Percentiles rank a stretch among this genome's conserved stretches.
Evolutionary conservation across 2,888 invertebrate species (phyloP).

Genomic region (Oxytorus armatus): DNA sequence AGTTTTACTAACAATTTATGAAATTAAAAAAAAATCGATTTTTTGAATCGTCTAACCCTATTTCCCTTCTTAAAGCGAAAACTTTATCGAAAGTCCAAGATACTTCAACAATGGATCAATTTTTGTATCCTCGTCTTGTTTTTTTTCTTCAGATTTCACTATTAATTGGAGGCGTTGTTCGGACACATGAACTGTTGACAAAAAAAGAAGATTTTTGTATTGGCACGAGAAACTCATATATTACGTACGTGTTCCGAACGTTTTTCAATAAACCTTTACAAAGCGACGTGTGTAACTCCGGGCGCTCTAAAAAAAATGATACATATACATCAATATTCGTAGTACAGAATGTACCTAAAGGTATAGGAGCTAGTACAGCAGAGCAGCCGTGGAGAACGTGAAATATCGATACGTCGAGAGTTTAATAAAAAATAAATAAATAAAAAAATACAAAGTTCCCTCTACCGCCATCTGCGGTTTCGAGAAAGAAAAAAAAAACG

Average conservation of each 20-base stretch:
- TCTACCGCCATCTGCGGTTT: conserved; percentile 52
- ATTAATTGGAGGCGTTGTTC: no score
- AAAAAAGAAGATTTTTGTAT: no score
- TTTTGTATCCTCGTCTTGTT: no score
- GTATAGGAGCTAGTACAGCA: background rate
- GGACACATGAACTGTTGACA: no score
- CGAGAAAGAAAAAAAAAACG: conserved; percentile 48
- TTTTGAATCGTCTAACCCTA: no score
- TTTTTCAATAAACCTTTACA: conserved; percentile 57
- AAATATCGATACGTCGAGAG: conserved; percentile 57
- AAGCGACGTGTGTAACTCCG: conserved; percentile 23
- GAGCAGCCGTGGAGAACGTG: conserved; percentile 26
- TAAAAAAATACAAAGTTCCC: conserved; percentile 17
- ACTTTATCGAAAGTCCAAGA: no score
- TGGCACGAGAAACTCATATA: background rate
- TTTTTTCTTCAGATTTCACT: no score
- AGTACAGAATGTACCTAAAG: conserved; percentile 18
- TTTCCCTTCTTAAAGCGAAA: no score
- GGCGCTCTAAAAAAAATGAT: conserved; percentile 4
- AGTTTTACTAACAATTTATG: no score
- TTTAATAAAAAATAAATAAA: conserved; percentile 65
- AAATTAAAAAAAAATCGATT: no score
- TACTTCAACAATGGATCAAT: no score
- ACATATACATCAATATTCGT: background rate
- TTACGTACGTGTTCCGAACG: conserved; percentile 52